Evolutionary conservation across 2,888 invertebrate genomes (phyloP).

Genomic region (Lucinisca nassula): DNA sequence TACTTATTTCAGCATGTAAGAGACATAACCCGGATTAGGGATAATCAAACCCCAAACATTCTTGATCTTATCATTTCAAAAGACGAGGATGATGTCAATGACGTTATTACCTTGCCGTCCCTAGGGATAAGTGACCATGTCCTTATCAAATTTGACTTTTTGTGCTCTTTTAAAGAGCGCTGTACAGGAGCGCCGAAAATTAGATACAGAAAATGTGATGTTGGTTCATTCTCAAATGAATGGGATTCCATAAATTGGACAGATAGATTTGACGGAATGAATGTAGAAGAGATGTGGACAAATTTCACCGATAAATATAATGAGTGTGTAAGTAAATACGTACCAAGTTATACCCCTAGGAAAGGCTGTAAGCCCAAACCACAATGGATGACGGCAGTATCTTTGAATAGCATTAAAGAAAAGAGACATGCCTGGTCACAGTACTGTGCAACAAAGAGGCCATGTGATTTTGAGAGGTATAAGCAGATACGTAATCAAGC

Average conservation of each 20-base stretch:
- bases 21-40: conserved; percentile 19
- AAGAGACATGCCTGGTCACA: conserved; percentile 21
- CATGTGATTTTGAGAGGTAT: not conserved
- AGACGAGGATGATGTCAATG: conserved; percentile 17
- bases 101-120: conserved; percentile 20
- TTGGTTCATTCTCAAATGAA: not conserved
- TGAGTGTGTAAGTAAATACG: not conserved
- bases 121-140: conserved; percentile 34
- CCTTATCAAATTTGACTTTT: conserved; percentile 8
- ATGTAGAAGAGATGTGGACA: not conserved
- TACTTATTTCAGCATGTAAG: conserved; percentile 21
- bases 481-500: not conserved
- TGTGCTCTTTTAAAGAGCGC: not conserved
- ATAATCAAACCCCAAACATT: conserved; percentile 9
- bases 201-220: conserved; percentile 33
- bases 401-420: not conserved
- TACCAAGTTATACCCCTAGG: not conserved
- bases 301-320: conserved; percentile 1
- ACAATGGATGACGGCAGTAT: conserved; percentile 8
- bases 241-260: not conserved
- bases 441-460: not conserved
- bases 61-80: conserved; percentile 31
- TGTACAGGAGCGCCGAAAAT: not conserved
- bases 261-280: not conserved
- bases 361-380: not conserved